phyloP scores from a whole-genome alignment of 2,797 vertebrate genomes.

The Pseudochirops corinnae region DNA sequence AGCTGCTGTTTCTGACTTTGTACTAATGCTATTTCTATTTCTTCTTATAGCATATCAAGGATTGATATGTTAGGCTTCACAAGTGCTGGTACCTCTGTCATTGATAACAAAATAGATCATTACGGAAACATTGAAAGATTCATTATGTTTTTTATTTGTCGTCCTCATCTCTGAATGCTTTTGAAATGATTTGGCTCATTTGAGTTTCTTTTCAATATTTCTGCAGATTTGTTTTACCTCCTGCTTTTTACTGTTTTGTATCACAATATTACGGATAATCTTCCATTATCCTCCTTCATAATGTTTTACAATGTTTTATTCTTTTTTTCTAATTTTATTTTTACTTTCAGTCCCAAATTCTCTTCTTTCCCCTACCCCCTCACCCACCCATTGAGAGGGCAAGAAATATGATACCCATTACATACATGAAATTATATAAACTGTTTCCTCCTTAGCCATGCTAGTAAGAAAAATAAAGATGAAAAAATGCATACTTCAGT shows the following conservation, averaged over 20 bases:
- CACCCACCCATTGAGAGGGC: not conserved
- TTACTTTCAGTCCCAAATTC: not conserved
- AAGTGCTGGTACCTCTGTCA: not conserved
- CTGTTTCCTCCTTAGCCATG: not conserved
- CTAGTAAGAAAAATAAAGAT: not conserved
- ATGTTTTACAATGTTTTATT: not conserved
- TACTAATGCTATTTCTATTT: not conserved
- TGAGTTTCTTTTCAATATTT: constrained; percentile 1
- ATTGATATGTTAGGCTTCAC: not conserved
- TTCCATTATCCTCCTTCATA: not conserved
- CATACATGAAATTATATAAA: not conserved
- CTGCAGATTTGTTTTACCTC: not conserved
- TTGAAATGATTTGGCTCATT: not conserved
- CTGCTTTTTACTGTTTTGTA: not conserved
- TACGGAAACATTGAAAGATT: not conserved
- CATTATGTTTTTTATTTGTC: not conserved
- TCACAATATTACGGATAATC: not conserved
- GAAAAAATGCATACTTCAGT: not conserved
- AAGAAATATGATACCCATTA: not conserved
- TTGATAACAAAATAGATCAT: not conserved
- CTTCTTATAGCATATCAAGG: not conserved
- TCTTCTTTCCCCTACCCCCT: not conserved
- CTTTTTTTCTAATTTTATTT: not conserved
- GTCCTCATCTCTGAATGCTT: not conserved
- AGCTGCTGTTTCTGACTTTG: not conserved